Evolutionary conservation across 2,888 invertebrate species (phyloP).

Genomic region (Latheticus oryzae): DNA sequence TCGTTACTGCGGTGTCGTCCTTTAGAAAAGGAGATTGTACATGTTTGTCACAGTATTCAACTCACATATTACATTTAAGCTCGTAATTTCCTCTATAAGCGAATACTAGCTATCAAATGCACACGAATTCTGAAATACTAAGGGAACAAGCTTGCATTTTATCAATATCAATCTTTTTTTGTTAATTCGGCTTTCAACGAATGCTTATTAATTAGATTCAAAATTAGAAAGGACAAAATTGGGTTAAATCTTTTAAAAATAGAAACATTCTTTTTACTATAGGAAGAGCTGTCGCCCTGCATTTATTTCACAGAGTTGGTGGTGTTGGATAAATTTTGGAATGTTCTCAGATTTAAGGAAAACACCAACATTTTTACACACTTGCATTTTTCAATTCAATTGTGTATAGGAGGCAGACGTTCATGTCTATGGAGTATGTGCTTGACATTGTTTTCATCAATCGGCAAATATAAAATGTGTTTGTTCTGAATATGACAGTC

Average conservation of each 20-base stretch:
- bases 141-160: conserved; percentile 2
- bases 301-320: conserved; percentile 4
- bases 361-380: too few species aligned
- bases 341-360: too few species aligned
- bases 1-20: not conserved
- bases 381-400: too few species aligned
- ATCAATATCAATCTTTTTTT: conserved; percentile 12
- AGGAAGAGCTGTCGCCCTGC: not conserved
- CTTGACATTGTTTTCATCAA: too few species aligned
- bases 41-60: conserved; percentile 12
- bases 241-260: conserved; percentile 3
- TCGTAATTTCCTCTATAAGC: conserved; percentile 27
- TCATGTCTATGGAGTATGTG: too few species aligned
- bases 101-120: conserved; percentile 14
- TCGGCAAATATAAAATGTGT: too few species aligned
- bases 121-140: conserved; percentile 3
- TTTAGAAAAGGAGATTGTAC: conserved; percentile 7
- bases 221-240: not conserved
- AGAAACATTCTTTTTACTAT: not conserved
- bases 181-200: conserved; percentile 14
- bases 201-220: conserved; percentile 6
- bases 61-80: conserved; percentile 23
- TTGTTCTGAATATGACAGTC: too few species aligned
- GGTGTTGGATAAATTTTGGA: too few species aligned
- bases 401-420: too few species aligned